These are phyloP conservation scores for Ceyx melanurus DNA, from an alignment of 2,113 vertebrate genomes.

Conservation along the genomic window DNA sequence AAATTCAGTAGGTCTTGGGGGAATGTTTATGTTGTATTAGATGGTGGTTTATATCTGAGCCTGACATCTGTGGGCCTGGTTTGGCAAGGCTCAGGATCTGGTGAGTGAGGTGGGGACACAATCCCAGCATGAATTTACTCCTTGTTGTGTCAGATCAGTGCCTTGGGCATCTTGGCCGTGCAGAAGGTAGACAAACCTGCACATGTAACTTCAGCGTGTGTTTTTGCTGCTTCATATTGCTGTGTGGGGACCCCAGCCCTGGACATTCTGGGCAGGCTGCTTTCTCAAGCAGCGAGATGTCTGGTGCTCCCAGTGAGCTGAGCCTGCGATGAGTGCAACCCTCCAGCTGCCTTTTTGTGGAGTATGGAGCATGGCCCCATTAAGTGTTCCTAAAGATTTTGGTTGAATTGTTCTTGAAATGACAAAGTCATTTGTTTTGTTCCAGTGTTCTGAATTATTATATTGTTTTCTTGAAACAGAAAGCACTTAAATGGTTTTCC, in stretches of 20 bases:
- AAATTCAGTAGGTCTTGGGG: not conserved
- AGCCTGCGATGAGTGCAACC: not conserved
- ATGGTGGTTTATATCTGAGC: not conserved
- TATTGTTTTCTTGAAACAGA: not conserved
- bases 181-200: not conserved
- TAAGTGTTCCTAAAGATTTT: not conserved
- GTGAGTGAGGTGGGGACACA: fast-evolving
- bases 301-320: not conserved
- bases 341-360: not conserved
- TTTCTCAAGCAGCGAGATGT: not conserved
- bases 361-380: fast-evolving
- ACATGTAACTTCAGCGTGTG: not conserved
- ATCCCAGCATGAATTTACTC: not conserved
- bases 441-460: not conserved
- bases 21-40: not conserved
- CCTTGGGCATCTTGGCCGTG: not conserved
- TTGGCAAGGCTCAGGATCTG: not conserved
- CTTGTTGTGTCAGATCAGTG: not conserved
- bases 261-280: not conserved
- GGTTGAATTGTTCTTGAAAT: not conserved
- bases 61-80: no score
- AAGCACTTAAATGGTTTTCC: not conserved
- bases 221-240: not conserved
- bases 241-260: not conserved
- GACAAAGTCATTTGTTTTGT: not conserved